Evolutionary conservation across 2,113 vertebrate genomes (phyloP).

Genomic region (Psophia crepitans): DNA sequence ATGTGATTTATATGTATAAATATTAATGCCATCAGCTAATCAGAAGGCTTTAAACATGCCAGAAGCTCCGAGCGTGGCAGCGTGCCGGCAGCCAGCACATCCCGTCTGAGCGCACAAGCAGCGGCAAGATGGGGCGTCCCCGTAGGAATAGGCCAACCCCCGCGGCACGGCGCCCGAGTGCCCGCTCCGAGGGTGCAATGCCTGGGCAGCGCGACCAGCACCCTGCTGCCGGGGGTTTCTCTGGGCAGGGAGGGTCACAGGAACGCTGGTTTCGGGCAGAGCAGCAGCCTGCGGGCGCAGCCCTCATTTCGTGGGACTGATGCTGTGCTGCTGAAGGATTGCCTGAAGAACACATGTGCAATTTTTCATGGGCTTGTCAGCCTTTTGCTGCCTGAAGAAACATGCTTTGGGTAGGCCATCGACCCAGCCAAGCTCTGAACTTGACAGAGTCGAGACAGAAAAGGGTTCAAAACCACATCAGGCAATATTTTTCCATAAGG

Average conservation of each 20-base stretch:
- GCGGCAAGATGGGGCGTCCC: not conserved
- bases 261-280: not conserved
- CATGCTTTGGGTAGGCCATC: not conserved
- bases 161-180: too few species aligned
- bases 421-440: not conserved
- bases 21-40: not conserved
- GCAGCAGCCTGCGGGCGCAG: accelerated
- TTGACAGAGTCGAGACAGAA: not conserved
- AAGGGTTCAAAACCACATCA: not conserved
- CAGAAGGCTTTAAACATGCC: not conserved
- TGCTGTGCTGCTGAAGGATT: not conserved
- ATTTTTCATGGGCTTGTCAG: not conserved
- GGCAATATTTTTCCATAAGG: not conserved
- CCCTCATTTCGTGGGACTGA: accelerated
- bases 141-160: accelerated
- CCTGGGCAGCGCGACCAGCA: too few species aligned
- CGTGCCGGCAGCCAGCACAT: not conserved
- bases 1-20: not conserved
- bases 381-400: not conserved
- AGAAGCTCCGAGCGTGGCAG: not conserved
- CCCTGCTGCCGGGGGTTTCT: too few species aligned
- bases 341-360: accelerated
- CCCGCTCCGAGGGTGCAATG: not conserved
- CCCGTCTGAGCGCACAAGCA: accelerated
- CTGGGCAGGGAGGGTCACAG: not conserved